Base-by-base conservation (phyloP, 2,888 invertebrate genomes). In the Aricia artaxerxes region DNA sequence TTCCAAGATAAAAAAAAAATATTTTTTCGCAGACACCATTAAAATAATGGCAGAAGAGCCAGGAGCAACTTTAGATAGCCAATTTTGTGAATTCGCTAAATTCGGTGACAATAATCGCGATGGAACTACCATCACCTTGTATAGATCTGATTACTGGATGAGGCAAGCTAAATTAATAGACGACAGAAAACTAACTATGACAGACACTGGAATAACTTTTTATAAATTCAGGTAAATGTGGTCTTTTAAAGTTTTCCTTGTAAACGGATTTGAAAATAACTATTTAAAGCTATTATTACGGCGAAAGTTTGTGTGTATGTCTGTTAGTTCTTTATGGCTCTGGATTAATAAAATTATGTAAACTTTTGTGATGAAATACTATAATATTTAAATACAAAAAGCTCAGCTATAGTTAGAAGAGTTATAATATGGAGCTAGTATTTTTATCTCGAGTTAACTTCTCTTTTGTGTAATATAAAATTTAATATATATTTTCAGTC, bases 161-260 rank as follows among this genome's bases (percentile, higher is more conserved):
- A 85, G 94, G 13, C 93, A 94, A 80, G 89, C 88, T 0, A 90
- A 88, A 24, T 40, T 94, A 0, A 81, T 94, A 0, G 91, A 93
- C 1, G 93, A 93, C 80, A 87, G 92, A 53, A 89, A 87, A 78
- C 31, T 93, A 1, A 92, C 91, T 1, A 93, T 92, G 93, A 90
- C 91, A 0, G 92, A 92, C 40, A 93, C 93, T 0, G 93, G 93
- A 4, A 84, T 88, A n/a, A 24, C 87, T 6, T 92, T 90, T 80
- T 88, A 90, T 82, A 91, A 88, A 81, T 88, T 82, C 81, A 83
- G 86, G 90, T 90, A 84, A 72, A 49, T 11, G 4, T 3, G 24
- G 61, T n/a, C 31, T 31, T 64, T 24, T 64, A 31, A 11, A 64
- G 24, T 61, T 7, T 61, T n/a, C 16, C 16, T 16, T 57, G 5